Conservation (phyloP, 2,888 invertebrate species). For the Himalopsyche tibetana region DNA sequence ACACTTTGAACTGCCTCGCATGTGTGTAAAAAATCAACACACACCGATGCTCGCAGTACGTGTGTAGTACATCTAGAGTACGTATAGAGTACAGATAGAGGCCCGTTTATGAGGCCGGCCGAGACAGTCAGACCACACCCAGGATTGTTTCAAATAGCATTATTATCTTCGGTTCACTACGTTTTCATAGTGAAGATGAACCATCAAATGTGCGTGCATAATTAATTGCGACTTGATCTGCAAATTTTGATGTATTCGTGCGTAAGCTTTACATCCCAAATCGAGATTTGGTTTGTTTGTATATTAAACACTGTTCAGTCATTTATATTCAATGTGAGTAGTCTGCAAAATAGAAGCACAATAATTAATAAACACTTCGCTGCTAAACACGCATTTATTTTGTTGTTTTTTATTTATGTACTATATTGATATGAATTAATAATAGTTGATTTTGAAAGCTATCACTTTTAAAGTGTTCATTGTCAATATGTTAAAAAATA, state of each 20-base stretch:
- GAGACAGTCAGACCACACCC: conserved; percentile 58
- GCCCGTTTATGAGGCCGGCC: conserved; percentile 45
- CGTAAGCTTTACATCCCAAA: no score
- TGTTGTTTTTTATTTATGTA: no score
- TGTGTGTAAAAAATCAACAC: conserved; percentile 38
- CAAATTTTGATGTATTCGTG: neutral
- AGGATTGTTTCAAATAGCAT: conserved; percentile 61
- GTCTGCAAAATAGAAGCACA: no score
- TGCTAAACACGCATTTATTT: no score
- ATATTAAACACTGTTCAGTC: no score
- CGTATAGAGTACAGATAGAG: conserved; percentile 37
- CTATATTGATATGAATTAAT: no score
- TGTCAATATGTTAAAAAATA: no score
- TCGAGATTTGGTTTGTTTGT: no score
- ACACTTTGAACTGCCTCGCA: neutral
- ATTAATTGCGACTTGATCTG: neutral
- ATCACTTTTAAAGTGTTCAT: no score
- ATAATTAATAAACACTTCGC: no score
- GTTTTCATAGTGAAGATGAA: conserved; percentile 22
- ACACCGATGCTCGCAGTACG: conserved; percentile 12
- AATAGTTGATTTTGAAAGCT: no score
- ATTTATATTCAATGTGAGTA: no score
- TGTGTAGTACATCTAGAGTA: conserved; percentile 42
- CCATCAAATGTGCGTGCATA: neutral
- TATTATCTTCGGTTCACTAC: conserved; percentile 62